Evolutionary conservation across 2,113 vertebrate genomes (phyloP).

Genomic region (Odocoileus virginianus): DNA sequence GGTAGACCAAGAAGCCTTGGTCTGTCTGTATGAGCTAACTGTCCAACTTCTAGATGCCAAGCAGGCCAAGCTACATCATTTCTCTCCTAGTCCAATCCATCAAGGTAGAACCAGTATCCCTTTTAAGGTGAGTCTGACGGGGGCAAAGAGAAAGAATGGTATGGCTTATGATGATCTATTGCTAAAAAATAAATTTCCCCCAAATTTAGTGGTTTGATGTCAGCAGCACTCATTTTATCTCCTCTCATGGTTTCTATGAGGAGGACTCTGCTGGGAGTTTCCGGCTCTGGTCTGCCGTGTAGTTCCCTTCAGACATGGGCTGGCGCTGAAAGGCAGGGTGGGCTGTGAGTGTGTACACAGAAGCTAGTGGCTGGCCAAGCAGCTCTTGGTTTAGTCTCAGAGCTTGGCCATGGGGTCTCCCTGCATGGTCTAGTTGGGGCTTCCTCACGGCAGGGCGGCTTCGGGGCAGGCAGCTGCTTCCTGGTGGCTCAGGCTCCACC

Average conservation of each 20-base stretch:
- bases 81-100: not conserved
- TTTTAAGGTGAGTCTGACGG: constrained; percentile 29
- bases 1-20: constrained; percentile 6
- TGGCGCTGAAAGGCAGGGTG: not conserved
- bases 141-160: accelerated
- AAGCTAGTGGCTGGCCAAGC: not conserved
- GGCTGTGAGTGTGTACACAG: not conserved
- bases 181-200: not conserved
- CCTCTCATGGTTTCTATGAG: not conserved
- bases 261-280: not conserved
- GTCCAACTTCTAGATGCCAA: constrained; percentile 50
- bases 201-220: not conserved
- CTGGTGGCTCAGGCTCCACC: not conserved
- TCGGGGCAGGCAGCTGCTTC: not conserved
- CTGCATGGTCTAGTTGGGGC: not conserved
- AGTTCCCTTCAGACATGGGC: not conserved
- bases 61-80: not conserved
- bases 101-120: constrained; percentile 9
- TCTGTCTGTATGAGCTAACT: constrained; percentile 35
- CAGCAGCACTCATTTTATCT: not conserved
- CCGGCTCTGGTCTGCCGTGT: not conserved
- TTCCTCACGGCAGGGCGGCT: not conserved
- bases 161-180: not conserved
- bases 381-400: not conserved
- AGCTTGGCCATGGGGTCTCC: not conserved